phyloP scores from a whole-genome alignment of 1,140 invertebrate genomes.

The Drosophila funebris region DNA sequence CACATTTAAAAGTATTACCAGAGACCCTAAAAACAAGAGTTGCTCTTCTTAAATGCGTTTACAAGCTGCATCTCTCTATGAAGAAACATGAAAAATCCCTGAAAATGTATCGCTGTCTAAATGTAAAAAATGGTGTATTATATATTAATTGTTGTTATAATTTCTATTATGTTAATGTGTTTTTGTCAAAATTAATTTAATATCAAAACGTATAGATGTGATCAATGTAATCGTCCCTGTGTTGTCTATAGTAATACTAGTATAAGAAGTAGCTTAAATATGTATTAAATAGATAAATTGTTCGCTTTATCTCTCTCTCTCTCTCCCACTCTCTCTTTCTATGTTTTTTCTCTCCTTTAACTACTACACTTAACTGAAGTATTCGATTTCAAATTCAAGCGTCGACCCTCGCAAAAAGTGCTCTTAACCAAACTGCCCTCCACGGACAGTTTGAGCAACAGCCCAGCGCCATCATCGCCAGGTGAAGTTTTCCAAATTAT shows the following conservation, averaged over 20 bases:
- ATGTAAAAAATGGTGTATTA: too few species aligned
- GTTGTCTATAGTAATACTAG: neutral
- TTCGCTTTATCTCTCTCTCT: slow-evolving; percentile 55
- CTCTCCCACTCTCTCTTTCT: slow-evolving; percentile 52
- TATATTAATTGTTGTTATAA: neutral
- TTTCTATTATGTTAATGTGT: slow-evolving; percentile 4
- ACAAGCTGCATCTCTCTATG: too few species aligned
- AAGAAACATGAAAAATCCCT: too few species aligned
- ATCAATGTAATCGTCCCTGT: neutral
- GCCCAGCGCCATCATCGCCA: slow-evolving; percentile 85
- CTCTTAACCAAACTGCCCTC: slow-evolving; percentile 85
- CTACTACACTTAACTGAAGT: slow-evolving; percentile 42
- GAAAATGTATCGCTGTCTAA: too few species aligned
- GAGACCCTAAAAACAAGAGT: too few species aligned
- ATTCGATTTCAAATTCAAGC: slow-evolving; percentile 82
- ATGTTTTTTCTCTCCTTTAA: slow-evolving; percentile 45
- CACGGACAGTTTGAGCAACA: slow-evolving; percentile 85
- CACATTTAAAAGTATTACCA: too few species aligned
- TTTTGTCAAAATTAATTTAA: slow-evolving; percentile 23
- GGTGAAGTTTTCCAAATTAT: slow-evolving; percentile 78
- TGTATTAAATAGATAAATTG: slow-evolving; percentile 53
- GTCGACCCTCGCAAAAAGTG: slow-evolving; percentile 81
- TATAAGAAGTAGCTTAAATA: neutral
- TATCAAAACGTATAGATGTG: slow-evolving; percentile 1
- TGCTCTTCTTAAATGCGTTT: too few species aligned